phyloP scores from a whole-genome alignment of 35 echinoderm and acorn worm genomes.

The Chiridota heheva region DNA sequence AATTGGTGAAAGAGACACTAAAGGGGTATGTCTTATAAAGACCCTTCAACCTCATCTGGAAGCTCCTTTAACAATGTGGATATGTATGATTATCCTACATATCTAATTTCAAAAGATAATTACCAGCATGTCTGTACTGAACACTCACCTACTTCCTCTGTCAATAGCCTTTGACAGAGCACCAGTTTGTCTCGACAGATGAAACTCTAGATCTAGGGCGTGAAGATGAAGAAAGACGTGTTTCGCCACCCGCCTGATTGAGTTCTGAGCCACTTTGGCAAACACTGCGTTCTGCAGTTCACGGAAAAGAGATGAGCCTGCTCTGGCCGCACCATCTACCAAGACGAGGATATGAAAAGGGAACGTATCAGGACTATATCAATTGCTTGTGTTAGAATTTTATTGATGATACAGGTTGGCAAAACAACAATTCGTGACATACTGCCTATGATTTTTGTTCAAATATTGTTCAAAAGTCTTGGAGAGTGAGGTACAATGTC shows the following conservation, averaged over 20 bases:
- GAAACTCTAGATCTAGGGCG: slow-evolving; percentile 78
- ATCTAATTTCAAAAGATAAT: not conserved
- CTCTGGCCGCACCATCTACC: slow-evolving; percentile 90
- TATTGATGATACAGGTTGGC: not conserved
- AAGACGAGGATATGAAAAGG: not conserved
- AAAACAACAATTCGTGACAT: not conserved
- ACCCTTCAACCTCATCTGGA: too few species aligned
- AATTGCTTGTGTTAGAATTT: not conserved
- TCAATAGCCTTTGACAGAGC: slow-evolving; percentile 95
- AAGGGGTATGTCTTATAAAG: too few species aligned
- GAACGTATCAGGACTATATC: not conserved
- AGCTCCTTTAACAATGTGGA: not conserved
- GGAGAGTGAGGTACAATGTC: too few species aligned
- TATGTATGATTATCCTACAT: not conserved
- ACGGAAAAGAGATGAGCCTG: slow-evolving; percentile 83
- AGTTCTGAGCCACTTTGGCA: slow-evolving; percentile 89
- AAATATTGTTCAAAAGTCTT: not conserved
- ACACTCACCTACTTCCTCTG: slow-evolving; percentile 84
- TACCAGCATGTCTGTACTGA: not conserved
- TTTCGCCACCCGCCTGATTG: slow-evolving; percentile 78
- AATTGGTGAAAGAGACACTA: too few species aligned
- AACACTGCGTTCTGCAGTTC: slow-evolving; percentile 91
- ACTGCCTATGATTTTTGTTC: not conserved
- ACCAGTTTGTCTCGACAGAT: slow-evolving; percentile 81
- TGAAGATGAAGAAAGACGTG: slow-evolving; percentile 92